A percentile compares a stretch with the other conserved stretches of the same genome.
Conservation (phyloP, 30 jellyfish, hydroid and myxozoan genomes). For the Chironex yamaguchii region DNA sequence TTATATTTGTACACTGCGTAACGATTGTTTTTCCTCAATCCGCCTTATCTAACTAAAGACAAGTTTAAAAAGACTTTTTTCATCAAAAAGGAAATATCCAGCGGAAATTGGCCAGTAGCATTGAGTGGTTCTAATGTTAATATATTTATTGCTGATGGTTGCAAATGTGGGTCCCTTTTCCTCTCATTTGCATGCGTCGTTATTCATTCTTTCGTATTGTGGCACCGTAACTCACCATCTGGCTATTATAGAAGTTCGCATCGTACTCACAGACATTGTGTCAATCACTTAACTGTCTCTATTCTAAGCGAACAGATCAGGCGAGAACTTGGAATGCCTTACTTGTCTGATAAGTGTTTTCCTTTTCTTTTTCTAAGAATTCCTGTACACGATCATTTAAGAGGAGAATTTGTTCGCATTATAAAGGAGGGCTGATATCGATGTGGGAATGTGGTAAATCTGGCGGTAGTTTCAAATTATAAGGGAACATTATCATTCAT, state of each 20-base stretch:
- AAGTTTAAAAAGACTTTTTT: no score
- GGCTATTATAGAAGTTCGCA: not conserved
- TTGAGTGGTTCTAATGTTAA: no score
- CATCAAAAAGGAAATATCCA: no score
- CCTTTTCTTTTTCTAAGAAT: not conserved
- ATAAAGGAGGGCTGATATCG: not conserved
- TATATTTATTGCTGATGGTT: no score
- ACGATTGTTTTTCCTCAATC: no score
- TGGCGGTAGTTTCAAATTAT: not conserved
- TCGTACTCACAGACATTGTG: not conserved
- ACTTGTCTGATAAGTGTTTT: not conserved
- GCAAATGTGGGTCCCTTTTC: no score
- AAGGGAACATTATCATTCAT: not conserved
- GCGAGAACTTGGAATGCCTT: not conserved
- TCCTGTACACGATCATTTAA: not conserved
- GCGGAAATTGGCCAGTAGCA: no score
- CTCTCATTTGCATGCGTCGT: no score
- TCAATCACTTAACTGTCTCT: not conserved
- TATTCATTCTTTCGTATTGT: no score
- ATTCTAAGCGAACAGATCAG: not conserved
- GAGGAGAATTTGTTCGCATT: not conserved
- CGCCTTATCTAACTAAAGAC: no score
- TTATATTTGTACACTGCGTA: no score
- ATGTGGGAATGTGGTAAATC: conserved; percentile 1
- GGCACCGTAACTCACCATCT: not conserved